A percentile compares a stretch with the other conserved stretches of the same genome.
phyloP scores from a whole-genome alignment of 1,140 invertebrate species.

The Brachionus manjavacas region DNA sequence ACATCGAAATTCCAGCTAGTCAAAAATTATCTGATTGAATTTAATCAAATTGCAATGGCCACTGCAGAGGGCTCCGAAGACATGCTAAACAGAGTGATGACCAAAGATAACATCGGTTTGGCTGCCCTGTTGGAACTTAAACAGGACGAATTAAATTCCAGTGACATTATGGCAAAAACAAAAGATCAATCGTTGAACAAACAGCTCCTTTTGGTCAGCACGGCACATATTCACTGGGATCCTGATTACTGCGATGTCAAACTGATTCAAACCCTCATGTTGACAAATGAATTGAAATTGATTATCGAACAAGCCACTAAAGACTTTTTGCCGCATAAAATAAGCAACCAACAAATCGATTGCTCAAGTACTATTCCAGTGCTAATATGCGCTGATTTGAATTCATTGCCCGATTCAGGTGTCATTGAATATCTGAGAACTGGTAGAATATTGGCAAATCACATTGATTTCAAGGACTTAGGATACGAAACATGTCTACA shows the following conservation, averaged over 20 bases:
- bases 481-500: slow-evolving; percentile 84
- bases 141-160: slow-evolving; percentile 33
- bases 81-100: slow-evolving; percentile 98
- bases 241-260: slow-evolving; percentile 99
- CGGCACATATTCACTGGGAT: slow-evolving; percentile 99
- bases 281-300: slow-evolving; percentile 74
- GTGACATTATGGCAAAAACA: slow-evolving; percentile 62
- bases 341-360: slow-evolving; percentile 45
- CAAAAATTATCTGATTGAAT: slow-evolving; percentile 90
- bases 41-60: slow-evolving; percentile 95
- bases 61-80: slow-evolving; percentile 86
- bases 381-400: slow-evolving; percentile 94
- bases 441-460: slow-evolving; percentile 78
- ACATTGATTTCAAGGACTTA: slow-evolving; percentile 92
- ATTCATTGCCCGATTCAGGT: slow-evolving; percentile 94
- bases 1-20: slow-evolving; percentile 78
- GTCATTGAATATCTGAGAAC: slow-evolving; percentile 90
- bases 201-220: slow-evolving; percentile 75
- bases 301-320: slow-evolving; percentile 30
- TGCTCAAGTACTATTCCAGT: slow-evolving; percentile 71
- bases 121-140: slow-evolving; percentile 75
- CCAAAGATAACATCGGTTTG: slow-evolving; percentile 96
- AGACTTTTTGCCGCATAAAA: slow-evolving; percentile 5
- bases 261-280: slow-evolving; percentile 98
- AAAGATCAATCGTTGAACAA: slow-evolving; percentile 25